phyloP scores from a whole-genome alignment of 2,797 vertebrate species.

The Varecia variegata region DNA sequence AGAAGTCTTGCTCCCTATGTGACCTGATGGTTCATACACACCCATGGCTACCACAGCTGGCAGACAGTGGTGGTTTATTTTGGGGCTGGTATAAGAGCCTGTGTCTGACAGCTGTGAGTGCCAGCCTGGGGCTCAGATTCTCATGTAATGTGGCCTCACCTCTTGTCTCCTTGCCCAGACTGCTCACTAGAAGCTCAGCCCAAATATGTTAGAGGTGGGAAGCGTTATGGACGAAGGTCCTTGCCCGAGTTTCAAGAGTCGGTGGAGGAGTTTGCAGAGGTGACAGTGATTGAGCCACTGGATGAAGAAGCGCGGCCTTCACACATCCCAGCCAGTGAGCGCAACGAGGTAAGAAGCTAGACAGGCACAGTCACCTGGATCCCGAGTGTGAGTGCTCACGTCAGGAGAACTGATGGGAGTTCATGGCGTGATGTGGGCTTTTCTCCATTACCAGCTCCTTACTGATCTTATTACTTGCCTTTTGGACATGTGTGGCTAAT shows the following conservation, averaged over 20 bases:
- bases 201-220: constrained; percentile 94
- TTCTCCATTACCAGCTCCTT: not conserved
- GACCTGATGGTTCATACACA: accelerated
- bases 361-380: accelerated
- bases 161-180: constrained; percentile 81
- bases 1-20: not conserved
- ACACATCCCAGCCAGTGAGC: constrained; percentile 40
- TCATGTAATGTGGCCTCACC: constrained; percentile 40
- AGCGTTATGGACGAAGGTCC: constrained; percentile 94
- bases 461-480: not conserved
- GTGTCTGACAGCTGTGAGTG: not conserved
- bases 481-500: not conserved
- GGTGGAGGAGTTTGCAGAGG: constrained; percentile 83
- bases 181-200: constrained; percentile 91
- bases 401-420: not conserved
- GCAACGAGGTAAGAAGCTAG: constrained; percentile 79
- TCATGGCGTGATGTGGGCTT: accelerated
- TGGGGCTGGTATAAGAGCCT: constrained; percentile 50
- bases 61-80: constrained; percentile 41
- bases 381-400: accelerated
- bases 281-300: constrained; percentile 81
- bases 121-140: not conserved
- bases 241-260: constrained; percentile 90
- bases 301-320: constrained; percentile 65
- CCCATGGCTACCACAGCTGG: constrained; percentile 12